These are phyloP conservation scores for Euproctis similis DNA, from an alignment of 2,888 invertebrate species.

Conservation along the genomic window DNA sequence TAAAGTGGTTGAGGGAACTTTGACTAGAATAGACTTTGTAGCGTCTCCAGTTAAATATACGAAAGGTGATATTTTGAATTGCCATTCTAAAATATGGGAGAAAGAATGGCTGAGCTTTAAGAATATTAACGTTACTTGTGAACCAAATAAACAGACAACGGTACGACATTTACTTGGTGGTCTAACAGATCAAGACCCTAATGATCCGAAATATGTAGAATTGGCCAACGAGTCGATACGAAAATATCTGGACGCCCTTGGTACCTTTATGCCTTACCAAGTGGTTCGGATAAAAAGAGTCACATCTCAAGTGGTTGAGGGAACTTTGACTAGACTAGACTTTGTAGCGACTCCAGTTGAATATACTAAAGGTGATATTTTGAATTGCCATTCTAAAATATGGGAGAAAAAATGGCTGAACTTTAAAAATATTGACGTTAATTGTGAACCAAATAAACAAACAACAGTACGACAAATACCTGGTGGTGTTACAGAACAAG, in stretches of 20 bases:
- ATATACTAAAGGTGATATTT: background rate
- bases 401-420: constrained; percentile 21
- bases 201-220: constrained; percentile 10
- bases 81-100: constrained; percentile 1
- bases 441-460: constrained; percentile 16
- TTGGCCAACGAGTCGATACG: constrained; percentile 12
- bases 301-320: constrained; percentile 23
- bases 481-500: constrained; percentile 12
- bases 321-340: constrained; percentile 15
- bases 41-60: background rate
- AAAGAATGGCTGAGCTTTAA: background rate
- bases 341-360: constrained; percentile 7
- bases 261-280: constrained; percentile 2
- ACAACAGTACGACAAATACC: too few species aligned
- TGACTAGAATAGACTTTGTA: constrained; percentile 1
- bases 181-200: constrained; percentile 1
- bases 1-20: background rate
- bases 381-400: constrained; percentile 23
- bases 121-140: background rate
- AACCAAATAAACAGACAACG: background rate
- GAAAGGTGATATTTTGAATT: background rate
- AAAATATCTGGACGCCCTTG: constrained; percentile 11
- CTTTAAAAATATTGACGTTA: constrained; percentile 19
- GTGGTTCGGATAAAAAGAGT: constrained; percentile 18
- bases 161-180: background rate